Conservation (phyloP, 92 coral and sea anemone genomes). For the Muricea muricata region DNA sequence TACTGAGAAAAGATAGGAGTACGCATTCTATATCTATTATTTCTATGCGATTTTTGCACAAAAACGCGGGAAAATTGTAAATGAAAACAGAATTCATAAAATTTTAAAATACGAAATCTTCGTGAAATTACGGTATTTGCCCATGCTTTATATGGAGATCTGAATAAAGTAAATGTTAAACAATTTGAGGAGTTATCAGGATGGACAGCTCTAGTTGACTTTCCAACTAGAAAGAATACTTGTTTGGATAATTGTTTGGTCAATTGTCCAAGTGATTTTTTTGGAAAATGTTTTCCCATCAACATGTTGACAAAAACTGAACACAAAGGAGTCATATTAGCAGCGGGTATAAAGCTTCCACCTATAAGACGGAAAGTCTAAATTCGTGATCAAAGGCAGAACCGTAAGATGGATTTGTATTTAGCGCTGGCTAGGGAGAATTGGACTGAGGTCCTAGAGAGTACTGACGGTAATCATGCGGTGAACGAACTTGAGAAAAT, state of each 20-base stretch:
- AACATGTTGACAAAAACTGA: constrained; percentile 52
- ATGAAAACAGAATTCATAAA: too few relatives aligned
- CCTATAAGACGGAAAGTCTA: constrained; percentile 49
- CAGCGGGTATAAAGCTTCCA: constrained; percentile 59
- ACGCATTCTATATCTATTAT: too few relatives aligned
- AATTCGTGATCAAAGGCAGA: constrained; percentile 44
- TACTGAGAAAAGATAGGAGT: too few relatives aligned
- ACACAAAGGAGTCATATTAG: constrained; percentile 50
- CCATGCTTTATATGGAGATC: too few relatives aligned
- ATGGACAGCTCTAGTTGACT: constrained; percentile 38
- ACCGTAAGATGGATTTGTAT: constrained; percentile 44
- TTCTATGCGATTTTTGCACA: too few relatives aligned
- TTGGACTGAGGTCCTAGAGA: constrained; percentile 15
- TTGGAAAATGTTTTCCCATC: constrained; percentile 37
- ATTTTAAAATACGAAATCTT: too few relatives aligned
- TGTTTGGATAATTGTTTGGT: constrained; percentile 51
- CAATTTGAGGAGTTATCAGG: background rate
- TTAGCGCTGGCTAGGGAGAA: constrained; percentile 16
- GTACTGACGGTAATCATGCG: constrained; percentile 7
- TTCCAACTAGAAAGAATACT: constrained; percentile 52
- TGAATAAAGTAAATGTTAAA: background rate
- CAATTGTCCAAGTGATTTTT: constrained; percentile 49
- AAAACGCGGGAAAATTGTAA: too few relatives aligned
- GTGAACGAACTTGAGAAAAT: constrained; percentile 12
- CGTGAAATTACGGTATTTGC: too few relatives aligned